phyloP scores from a whole-genome alignment of 2,797 vertebrate genomes.

The Eulemur albifrons region DNA sequence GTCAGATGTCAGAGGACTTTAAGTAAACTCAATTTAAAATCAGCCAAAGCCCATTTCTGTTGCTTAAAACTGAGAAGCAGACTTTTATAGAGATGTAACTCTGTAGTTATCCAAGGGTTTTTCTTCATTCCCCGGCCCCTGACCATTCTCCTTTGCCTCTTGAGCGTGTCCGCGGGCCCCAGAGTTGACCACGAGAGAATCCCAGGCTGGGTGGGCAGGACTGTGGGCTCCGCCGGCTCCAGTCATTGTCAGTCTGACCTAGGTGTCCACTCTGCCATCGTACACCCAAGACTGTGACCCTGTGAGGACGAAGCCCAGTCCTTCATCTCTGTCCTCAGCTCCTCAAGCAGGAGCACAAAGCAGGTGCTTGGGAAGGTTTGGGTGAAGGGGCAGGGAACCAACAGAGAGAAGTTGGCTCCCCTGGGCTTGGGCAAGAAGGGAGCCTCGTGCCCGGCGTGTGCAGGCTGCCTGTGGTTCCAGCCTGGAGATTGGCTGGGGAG shows the following conservation, averaged over 20 bases:
- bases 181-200: not conserved
- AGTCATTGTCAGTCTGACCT: not conserved
- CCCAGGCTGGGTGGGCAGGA: not conserved
- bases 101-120: not conserved
- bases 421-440: not conserved
- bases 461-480: not conserved
- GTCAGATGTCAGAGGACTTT: not conserved
- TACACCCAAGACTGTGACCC: not conserved
- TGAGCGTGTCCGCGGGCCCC: not conserved
- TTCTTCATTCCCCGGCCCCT: not conserved
- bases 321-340: not conserved
- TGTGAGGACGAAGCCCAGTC: not conserved
- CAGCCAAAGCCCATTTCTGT: not conserved
- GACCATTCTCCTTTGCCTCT: too few relatives aligned
- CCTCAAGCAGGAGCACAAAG: not conserved
- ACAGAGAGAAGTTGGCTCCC: not conserved
- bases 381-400: not conserved
- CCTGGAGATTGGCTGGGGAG: not conserved
- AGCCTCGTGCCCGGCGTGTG: rapidly evolving
- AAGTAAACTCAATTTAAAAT: not conserved
- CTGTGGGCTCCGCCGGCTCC: rapidly evolving
- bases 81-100: not conserved
- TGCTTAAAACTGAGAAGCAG: not conserved
- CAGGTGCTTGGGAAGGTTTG: not conserved
- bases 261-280: not conserved